Percentiles rank a stretch among this genome's conserved stretches.
Conservation (phyloP, 2,797 vertebrate species). For the Hipposideros larvatus region DNA sequence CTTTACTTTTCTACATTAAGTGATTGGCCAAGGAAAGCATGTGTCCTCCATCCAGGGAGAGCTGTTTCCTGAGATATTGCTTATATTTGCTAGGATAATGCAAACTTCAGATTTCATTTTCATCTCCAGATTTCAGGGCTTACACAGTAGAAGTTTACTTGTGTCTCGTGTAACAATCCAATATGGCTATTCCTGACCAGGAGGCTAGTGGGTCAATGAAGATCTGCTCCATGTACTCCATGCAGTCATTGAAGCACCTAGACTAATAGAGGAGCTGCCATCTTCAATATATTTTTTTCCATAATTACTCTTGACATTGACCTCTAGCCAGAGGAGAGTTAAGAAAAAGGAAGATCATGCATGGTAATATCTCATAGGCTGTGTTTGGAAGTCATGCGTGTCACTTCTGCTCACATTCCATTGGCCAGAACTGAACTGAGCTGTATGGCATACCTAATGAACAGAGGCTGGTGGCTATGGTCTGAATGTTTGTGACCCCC, state of each 20-base stretch:
- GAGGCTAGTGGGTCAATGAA: background rate
- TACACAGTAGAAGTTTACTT: background rate
- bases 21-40: background rate
- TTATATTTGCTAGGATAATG: background rate
- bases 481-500: background rate
- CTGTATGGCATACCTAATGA: background rate
- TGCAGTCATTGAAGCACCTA: background rate
- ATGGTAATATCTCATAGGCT: background rate
- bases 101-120: background rate
- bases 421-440: background rate
- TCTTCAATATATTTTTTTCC: background rate
- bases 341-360: background rate
- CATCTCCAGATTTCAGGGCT: background rate
- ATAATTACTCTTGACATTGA: background rate
- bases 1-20: background rate
- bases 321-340: background rate
- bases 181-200: background rate
- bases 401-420: background rate
- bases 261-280: background rate
- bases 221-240: background rate
- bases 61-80: background rate
- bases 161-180: background rate
- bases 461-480: background rate
- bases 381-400: background rate
- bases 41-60: background rate